Evolutionary conservation across 2,888 invertebrate species (phyloP).

Genomic region (Dicranocentrus wangi): DNA sequence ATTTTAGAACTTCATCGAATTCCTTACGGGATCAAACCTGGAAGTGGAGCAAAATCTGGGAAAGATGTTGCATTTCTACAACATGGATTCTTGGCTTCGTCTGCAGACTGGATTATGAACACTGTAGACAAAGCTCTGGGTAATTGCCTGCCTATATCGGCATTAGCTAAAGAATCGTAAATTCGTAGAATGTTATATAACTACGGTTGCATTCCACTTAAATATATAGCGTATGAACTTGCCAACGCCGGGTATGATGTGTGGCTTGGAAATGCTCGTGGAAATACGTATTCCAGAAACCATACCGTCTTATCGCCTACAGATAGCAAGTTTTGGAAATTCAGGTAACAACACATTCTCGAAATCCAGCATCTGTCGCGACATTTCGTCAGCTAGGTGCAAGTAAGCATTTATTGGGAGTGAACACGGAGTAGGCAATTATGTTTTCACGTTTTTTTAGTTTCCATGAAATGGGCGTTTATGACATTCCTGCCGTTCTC

Average conservation of each 20-base stretch:
- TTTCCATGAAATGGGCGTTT: constrained; percentile 54
- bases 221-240: background rate
- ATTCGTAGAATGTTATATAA: too few species aligned
- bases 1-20: constrained; percentile 65
- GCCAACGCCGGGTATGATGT: constrained; percentile 75
- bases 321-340: constrained; percentile 75
- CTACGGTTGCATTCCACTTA: constrained; percentile 15
- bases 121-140: constrained; percentile 40
- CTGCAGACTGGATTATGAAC: constrained; percentile 54
- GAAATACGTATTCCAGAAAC: constrained; percentile 77
- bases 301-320: constrained; percentile 76
- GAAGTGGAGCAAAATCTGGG: constrained; percentile 66
- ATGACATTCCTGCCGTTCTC: constrained; percentile 53
- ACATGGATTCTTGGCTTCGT: constrained; percentile 41
- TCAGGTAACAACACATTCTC: constrained; percentile 74
- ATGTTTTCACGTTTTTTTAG: constrained; percentile 22
- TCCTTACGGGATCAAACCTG: constrained; percentile 63
- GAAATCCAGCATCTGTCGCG: too few species aligned
- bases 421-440: background rate
- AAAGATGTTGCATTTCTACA: constrained; percentile 39
- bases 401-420: background rate
- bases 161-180: too few species aligned
- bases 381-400: background rate
- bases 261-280: constrained; percentile 80
- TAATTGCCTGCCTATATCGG: too few species aligned